phyloP scores from a whole-genome alignment of 2,888 invertebrate species.

The Spicauda simplicius region DNA sequence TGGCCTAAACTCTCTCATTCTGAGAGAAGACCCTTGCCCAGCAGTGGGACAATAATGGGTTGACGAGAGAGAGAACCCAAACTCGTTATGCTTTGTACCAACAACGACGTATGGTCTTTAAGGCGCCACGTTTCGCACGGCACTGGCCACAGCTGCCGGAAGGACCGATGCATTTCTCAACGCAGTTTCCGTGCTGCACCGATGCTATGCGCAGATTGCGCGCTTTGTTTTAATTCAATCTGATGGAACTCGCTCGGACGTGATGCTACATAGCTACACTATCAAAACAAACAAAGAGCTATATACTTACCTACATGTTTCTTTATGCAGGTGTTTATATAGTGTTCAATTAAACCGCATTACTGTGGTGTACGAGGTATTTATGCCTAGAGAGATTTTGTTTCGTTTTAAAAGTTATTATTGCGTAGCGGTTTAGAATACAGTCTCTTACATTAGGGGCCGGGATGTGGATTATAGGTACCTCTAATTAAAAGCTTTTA shows the following conservation, averaged over 20 bases:
- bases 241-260: slow-evolving; percentile 18
- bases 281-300: not conserved
- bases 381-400: too few relatives aligned
- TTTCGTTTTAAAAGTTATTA: too few relatives aligned
- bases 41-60: too few relatives aligned
- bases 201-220: slow-evolving; percentile 34
- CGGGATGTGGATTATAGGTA: too few relatives aligned
- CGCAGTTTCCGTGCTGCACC: slow-evolving; percentile 46
- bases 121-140: slow-evolving; percentile 22
- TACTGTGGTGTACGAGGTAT: too few relatives aligned
- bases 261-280: slow-evolving; percentile 11
- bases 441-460: too few relatives aligned
- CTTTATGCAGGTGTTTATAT: not conserved
- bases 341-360: not conserved
- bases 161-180: slow-evolving; percentile 38
- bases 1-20: too few relatives aligned
- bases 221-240: slow-evolving; percentile 36
- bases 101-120: not conserved
- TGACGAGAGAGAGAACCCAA: too few relatives aligned
- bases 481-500: too few relatives aligned
- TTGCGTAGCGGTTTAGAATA: too few relatives aligned
- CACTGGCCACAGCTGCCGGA: slow-evolving; percentile 51
- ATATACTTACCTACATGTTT: not conserved
- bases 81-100: slow-evolving; percentile 31
- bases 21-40: too few relatives aligned